Evolutionary conservation across 1,140 invertebrate species (phyloP).

Genomic region (Cherax destructor): DNA sequence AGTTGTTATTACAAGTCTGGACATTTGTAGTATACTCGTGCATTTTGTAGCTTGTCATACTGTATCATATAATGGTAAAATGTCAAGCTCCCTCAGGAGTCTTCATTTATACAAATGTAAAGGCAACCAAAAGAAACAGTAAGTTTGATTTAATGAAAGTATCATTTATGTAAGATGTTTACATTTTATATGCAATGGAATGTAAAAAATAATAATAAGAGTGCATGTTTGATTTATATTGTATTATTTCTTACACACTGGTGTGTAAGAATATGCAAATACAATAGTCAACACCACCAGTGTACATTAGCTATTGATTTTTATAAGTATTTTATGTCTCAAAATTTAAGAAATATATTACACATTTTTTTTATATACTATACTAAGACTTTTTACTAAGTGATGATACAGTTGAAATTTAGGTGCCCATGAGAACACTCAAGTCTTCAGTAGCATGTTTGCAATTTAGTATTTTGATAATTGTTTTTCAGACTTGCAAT

Average conservation of each 20-base stretch:
- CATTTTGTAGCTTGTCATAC: not conserved
- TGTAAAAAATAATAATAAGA: not conserved
- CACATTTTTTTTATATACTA: not conserved
- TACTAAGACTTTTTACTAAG: not conserved
- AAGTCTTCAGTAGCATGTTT: not conserved
- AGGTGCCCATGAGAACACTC: not conserved
- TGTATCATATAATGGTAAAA: not conserved
- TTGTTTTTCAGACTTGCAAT: conserved; percentile 3
- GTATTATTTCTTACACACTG: not conserved
- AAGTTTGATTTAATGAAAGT: not conserved
- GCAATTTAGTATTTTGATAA: conserved; percentile 1
- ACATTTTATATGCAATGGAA: not conserved
- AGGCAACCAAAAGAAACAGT: not conserved
- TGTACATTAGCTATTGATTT: not conserved
- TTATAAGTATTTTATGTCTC: not conserved
- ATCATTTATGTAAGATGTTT: not conserved
- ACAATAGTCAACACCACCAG: not conserved
- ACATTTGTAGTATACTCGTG: not conserved
- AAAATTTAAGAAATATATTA: not conserved
- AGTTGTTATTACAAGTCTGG: not conserved
- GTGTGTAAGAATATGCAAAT: not conserved
- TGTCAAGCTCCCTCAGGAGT: not conserved
- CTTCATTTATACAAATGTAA: not conserved
- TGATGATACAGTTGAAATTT: not conserved
- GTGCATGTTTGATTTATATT: not conserved